Evolutionary conservation across 1,140 invertebrate species (phyloP).

Genomic region (Drosophila pandora): DNA sequence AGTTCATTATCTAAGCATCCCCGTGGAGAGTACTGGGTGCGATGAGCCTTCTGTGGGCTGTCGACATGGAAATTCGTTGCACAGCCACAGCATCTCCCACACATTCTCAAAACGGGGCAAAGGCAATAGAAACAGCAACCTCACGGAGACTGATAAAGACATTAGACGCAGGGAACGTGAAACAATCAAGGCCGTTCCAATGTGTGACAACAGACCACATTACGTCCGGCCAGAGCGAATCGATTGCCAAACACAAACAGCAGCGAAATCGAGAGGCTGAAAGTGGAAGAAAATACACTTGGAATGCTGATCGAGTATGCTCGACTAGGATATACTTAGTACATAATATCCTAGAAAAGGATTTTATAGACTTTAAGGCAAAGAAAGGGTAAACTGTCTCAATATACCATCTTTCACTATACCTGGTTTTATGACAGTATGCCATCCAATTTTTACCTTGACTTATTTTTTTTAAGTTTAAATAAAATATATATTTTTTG

Average conservation of each 20-base stretch:
- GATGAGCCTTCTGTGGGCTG: constrained; percentile 33
- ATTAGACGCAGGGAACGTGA: constrained; percentile 43
- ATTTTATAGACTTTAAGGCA: neutral
- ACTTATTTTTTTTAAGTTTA: no score
- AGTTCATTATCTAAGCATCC: constrained; percentile 50
- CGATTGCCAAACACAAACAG: constrained; percentile 53
- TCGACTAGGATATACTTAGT: constrained; percentile 13
- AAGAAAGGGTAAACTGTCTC: no score
- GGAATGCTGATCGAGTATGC: neutral
- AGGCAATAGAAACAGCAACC: constrained; percentile 3
- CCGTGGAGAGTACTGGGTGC: constrained; percentile 28
- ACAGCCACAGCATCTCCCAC: constrained; percentile 44
- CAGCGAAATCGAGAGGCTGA: constrained; percentile 19
- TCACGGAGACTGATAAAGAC: constrained; percentile 57
- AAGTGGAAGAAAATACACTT: constrained; percentile 9
- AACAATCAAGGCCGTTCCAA: constrained; percentile 70
- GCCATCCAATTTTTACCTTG: no score
- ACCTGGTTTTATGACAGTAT: no score
- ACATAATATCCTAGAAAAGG: neutral
- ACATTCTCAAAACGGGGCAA: constrained; percentile 1
- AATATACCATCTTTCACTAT: no score
- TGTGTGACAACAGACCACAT: constrained; percentile 64
- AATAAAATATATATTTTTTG: no score
- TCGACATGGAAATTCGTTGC: constrained; percentile 47
- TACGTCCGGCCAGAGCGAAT: constrained; percentile 69